Evolutionary conservation across 2,797 vertebrate genomes (phyloP).

Genomic region (Pempheris klunzingeri): DNA sequence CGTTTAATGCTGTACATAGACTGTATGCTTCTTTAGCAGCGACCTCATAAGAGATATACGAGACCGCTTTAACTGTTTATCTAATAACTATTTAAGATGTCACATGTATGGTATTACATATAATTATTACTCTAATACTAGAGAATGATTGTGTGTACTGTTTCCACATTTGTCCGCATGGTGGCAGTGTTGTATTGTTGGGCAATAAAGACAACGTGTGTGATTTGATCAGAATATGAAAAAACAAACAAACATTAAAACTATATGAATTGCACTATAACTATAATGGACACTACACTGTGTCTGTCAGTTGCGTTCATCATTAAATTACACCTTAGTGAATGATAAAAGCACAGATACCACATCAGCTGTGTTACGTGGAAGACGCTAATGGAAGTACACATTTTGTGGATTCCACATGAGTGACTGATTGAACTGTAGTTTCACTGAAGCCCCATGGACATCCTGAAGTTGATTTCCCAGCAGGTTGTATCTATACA

Average conservation of each 20-base stretch:
- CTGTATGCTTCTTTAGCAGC: no score
- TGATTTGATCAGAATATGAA: not conserved
- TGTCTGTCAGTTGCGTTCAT: not conserved
- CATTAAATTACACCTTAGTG: not conserved
- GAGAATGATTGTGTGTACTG: not conserved
- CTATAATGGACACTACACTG: not conserved
- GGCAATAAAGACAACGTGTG: not conserved
- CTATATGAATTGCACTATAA: not conserved
- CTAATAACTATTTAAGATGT: rapidly evolving
- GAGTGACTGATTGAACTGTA: slow-evolving; percentile 32
- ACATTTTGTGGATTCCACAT: slow-evolving; percentile 37
- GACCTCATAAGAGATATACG: no score
- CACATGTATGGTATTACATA: not conserved
- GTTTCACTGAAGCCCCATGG: slow-evolving; percentile 36
- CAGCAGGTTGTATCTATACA: slow-evolving; percentile 61
- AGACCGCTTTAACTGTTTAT: not conserved
- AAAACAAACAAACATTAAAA: slow-evolving; percentile 11
- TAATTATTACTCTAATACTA: no score
- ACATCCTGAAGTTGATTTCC: slow-evolving; percentile 66
- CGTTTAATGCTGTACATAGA: no score
- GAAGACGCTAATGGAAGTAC: slow-evolving; percentile 5
- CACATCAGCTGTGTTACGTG: not conserved
- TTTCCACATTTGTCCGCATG: slow-evolving; percentile 39
- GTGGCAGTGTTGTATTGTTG: slow-evolving; percentile 56
- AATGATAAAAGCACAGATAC: slow-evolving; percentile 10